A percentile compares a stretch with the other conserved stretches of the same genome.
Evolutionary conservation across 1,140 invertebrate genomes (phyloP).

Genomic region (Trypoxylus dichotomus): DNA sequence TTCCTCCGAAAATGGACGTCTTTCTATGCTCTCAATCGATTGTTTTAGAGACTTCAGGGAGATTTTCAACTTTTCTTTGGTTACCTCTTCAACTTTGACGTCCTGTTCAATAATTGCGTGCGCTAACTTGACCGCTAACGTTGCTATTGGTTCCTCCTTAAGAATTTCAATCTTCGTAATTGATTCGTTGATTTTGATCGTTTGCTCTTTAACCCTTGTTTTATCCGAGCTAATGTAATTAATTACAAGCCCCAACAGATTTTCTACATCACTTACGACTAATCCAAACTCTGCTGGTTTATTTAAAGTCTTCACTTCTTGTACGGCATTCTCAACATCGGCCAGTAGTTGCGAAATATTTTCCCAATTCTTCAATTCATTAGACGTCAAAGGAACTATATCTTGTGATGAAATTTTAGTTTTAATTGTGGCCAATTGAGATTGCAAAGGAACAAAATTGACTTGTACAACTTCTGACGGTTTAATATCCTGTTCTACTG

Average conservation of each 20-base stretch:
- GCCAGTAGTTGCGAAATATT: not conserved
- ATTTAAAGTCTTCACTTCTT: not conserved
- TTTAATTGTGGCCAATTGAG: not conserved
- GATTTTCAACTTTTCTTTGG: not conserved
- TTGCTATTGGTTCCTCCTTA: not conserved
- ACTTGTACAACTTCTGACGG: not conserved
- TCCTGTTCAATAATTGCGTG: slow-evolving; percentile 5
- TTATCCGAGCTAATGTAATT: not conserved
- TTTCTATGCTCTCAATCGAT: slow-evolving; percentile 35
- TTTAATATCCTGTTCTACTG: not conserved
- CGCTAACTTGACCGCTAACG: not conserved
- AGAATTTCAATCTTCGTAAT: not conserved
- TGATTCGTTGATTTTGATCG: not conserved
- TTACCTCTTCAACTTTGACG: not conserved
- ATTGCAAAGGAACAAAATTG: not conserved
- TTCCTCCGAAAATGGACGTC: slow-evolving; percentile 50
- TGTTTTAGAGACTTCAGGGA: slow-evolving; percentile 23
- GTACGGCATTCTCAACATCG: not conserved
- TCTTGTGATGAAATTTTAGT: not conserved
- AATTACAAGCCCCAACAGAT: not conserved
- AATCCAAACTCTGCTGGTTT: not conserved
- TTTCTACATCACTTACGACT: not conserved
- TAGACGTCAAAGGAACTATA: not conserved
- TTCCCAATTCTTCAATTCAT: not conserved
- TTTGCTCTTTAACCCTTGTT: not conserved